Base-by-base conservation (phyloP, 2,888 invertebrate species). In the Lycaena phlaeas region DNA sequence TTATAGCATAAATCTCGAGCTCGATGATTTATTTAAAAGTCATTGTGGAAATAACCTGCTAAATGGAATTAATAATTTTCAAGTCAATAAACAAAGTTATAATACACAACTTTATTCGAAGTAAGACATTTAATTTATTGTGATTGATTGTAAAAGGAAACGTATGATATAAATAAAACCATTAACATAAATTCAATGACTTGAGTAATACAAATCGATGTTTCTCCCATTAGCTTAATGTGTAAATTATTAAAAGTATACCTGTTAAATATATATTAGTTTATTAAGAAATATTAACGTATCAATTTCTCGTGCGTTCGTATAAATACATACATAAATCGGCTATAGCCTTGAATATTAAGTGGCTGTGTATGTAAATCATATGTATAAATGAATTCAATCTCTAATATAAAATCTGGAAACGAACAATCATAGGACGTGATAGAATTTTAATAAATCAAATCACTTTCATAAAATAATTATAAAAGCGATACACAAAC, bases 41-140 rank as follows among this genome's bases (percentile, higher is more conserved):
- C 22, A 34, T 12, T 12, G 34, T 22, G 18, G 34, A 18, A 34
- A 18, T 22, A 22, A 34, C 34, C 18, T 22, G 34, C 34, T 34
- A 18, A 34, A 45, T 30, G 22, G 27, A 42, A 42, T 44, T 40
- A 43, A 40, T 41, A 27, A 38, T 45, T 42, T 42, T 42, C 38
- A 41, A 48, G 39, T 43, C 36, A 39, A 44, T 44, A 49, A 45
- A 45, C 45, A 49, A 42, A 34, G 48, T 38, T 9, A 43, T 51
- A 50, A 47, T 48, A 37, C 40, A 51, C 46, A 48, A 46, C 36
- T 30, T 42, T 44, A 36, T 45, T 48, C 42, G 14, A 41, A 48
- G 40, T 43, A 43, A 49, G 46, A 52, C 51, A 46, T 48, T 51
- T 48, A 51, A 54, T 51, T 53, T 48, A 44, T 44, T 44, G 45